Percentiles rank a stretch among this genome's conserved stretches.
phyloP scores from a whole-genome alignment of 2,888 invertebrate species.

The Phaonia tiefii region DNA sequence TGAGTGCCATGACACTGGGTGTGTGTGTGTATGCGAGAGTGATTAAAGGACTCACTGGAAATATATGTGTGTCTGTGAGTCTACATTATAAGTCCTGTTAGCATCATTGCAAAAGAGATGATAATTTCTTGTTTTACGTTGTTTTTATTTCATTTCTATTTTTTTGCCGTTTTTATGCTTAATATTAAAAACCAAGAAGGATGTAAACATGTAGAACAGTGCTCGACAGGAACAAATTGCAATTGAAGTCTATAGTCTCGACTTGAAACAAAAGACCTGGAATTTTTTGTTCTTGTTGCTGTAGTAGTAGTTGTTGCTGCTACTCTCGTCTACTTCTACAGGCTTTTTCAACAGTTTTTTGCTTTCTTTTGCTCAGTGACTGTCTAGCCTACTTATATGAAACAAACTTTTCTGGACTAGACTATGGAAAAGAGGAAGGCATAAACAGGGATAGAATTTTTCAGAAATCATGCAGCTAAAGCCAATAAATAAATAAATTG shows the following conservation, averaged over 20 bases:
- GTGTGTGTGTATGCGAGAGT: neutral
- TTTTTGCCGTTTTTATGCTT: neutral
- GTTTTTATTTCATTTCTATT: constrained; percentile 37
- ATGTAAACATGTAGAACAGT: constrained; percentile 13
- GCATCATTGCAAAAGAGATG: constrained; percentile 38
- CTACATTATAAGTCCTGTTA: constrained; percentile 1
- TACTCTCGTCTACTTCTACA: neutral
- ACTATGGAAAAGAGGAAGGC: neutral
- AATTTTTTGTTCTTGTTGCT: constrained; percentile 28
- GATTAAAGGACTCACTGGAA: neutral
- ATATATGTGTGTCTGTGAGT: constrained; percentile 46
- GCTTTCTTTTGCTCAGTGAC: constrained; percentile 24
- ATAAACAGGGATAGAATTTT: too few relatives aligned
- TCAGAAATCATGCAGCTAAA: too few relatives aligned
- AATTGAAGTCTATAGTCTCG: constrained; percentile 58
- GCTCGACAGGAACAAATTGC: constrained; percentile 13
- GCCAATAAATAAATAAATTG: too few relatives aligned
- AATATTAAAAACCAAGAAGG: neutral
- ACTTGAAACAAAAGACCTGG: constrained; percentile 57
- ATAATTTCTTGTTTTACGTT: constrained; percentile 54
- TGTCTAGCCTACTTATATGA: constrained; percentile 61
- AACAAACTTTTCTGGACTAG: neutral
- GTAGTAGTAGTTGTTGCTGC: neutral
- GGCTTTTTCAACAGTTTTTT: constrained; percentile 11
- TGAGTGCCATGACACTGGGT: constrained; percentile 1